Base-by-base conservation (phyloP, 2,113 vertebrate species). In the Tachysurus vachellii region DNA sequence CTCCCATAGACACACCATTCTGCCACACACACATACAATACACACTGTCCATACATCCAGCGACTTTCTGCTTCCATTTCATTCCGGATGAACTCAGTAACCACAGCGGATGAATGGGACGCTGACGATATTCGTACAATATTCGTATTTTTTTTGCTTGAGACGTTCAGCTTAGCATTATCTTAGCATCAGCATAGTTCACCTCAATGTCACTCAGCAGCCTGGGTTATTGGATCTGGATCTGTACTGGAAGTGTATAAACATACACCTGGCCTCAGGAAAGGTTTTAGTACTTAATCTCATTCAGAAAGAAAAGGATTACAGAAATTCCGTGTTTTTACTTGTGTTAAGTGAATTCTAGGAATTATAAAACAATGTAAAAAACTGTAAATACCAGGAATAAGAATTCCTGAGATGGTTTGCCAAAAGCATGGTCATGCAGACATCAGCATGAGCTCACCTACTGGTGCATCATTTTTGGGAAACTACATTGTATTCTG, bases 31-130 rank as follows among this genome's bases (percentile, higher is more conserved):
- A 75, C 77, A 75, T 80, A 81, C 61, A 26, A 47, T 70, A 28
- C 83, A 81, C 61, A 56, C 23, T n/a, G 53, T 75, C 54, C 53
- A 85, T 85, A 85, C 71, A 6, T 85, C 50, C 77, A 57, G 70
- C 42, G 62, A 36, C 73, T 73, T 85, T 82, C n/a, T 82, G 85
- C 83, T 19, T 89, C 86, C 83, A 82, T 77, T 87, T 85, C 83
- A 85, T 89, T 66, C 59, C 59, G n/a, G 9, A 87, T 31, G 85
- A 90, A 90, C 88, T 28, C 88, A 80, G 8, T 87, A 87, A 89
- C 88, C 88, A 62, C 21, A 47, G 11, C 13, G 62, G 66, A 75
- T 68, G 44, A 71, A 86, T 64, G 12, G 28, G 70, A 83, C 36
- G 57, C 44, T 62, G 31, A 79, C 56, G 61, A 13, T 79, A 70